A percentile compares a stretch with the other conserved stretches of the same genome.
Conservation (phyloP, 2,113 vertebrate genomes). For the Heterotilapia buettikoferi region DNA sequence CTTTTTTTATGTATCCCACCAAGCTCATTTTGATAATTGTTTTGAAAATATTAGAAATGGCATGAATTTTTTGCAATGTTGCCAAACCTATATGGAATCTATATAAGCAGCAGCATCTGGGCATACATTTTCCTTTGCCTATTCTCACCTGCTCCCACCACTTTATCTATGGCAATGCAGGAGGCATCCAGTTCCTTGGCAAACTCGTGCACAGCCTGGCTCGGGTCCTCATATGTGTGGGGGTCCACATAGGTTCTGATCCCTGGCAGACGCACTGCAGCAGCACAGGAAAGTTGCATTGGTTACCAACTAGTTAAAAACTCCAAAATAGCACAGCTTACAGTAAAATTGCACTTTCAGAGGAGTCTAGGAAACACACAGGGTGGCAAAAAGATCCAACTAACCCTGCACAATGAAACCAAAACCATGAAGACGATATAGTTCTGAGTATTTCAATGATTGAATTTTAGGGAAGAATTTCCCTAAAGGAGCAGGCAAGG, state of each 20-base stretch:
- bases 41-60: neutral
- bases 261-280: slow-evolving; percentile 75
- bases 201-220: slow-evolving; percentile 80
- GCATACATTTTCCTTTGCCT: neutral
- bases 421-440: neutral
- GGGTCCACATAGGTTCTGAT: slow-evolving; percentile 80
- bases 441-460: neutral
- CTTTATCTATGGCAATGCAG: slow-evolving; percentile 78
- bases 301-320: neutral
- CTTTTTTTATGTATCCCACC: neutral
- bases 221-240: slow-evolving; percentile 79
- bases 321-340: neutral
- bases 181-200: slow-evolving; percentile 80
- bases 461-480: neutral
- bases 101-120: neutral
- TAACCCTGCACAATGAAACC: neutral
- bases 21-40: neutral
- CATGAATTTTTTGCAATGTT: neutral
- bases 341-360: neutral
- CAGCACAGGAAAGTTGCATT: neutral
- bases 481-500: neutral
- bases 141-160: slow-evolving; percentile 77
- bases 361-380: neutral
- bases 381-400: neutral
- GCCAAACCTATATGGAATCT: neutral